Base-by-base conservation (phyloP, 2,888 invertebrate species). In the Macrostomum cliftonense region DNA sequence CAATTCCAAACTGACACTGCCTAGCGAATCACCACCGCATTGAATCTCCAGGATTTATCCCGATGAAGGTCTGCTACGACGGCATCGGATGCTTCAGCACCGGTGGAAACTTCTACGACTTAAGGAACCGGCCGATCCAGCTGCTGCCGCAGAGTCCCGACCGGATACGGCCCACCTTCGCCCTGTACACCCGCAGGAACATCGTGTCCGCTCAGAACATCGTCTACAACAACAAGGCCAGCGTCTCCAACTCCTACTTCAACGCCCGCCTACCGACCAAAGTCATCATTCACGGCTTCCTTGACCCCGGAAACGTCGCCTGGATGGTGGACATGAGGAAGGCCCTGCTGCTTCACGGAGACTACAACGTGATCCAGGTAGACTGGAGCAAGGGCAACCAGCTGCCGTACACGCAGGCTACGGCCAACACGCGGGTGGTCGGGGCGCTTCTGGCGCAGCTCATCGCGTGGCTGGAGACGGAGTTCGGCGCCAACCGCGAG, bases 381-480 rank as follows among this genome's bases (percentile, higher is more conserved):
- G 54, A 53, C 39, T 53, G 54, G 54, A 44, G 45, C 16, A 44
- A 40, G 5, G 28, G 28, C 28, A 28, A 28, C 28, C 28, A 28
- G 28, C 28, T 28, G 28, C 28, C 28, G 5, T n/a, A 52, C 49
- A n/a, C 60, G 2, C 62, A 66, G 51, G 67, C 70, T 0, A 62
- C 64, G 5, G 68, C 69, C 16, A 71, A 71, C 51, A 37, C 54
- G 16, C 52, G 50, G 38, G 19, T 52, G 11, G 52, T 53, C 21
- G 54, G 54, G 14, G 40, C 45, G 5, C 45, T 50, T 37, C 21
- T 53, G n/a, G 53, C 54, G 14, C 13, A 49, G 39, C 14, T 50
- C 13, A 44, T 53, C 13, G 45, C 21, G 13, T 47, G 43, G 42
- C 43, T 53, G 19, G 46, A 46, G 36, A 40, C n/a, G 7, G 20